Base-by-base conservation (phyloP, 1,140 invertebrate species). In the Drosophila santomea region DNA sequence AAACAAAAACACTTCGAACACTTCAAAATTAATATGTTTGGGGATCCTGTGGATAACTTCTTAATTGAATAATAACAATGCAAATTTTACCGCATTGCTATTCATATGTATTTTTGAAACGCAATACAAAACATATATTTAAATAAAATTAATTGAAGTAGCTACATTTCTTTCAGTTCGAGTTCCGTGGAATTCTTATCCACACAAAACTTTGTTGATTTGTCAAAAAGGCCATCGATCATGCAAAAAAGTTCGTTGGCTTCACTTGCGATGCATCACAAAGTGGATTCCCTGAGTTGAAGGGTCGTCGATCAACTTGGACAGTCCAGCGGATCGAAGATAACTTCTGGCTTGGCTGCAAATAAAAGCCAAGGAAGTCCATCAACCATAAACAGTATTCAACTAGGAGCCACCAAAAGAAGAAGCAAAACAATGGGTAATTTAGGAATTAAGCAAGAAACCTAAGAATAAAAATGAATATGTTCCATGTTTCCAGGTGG, bases 251-350 rank as follows among this genome's bases (percentile, higher is more conserved):
- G 60, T 39, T 39, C 0, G 25, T 28, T 66, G 23, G 15, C 14
- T 69, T 47, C 28, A 15, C 44, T 36, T 15, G 23, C 71, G 45
- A 74, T 74, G n/a, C 23, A 74, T 74, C 72, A 74, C 39, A 20
- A 17, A 50, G 32, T 52, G 20, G 32, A 44, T 48, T 68, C 41
- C 38, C 12, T 28, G 15, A 8, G 11, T 10, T 47, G 72, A 74
- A 43, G 38, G 35, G 38, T 74, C 72, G 35, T 74, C 72, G 72
- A 74, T 74, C 72, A 74, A 63, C 0, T 50, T 32, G 44, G 38
- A 51, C 38, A 43, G 3, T 25, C 44, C 41, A 43, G 20, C 43
- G 17, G 35, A 25, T 60, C 36, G 17, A 12, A 11, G 72, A 74
- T 74, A 74, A 56, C 36, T 8, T 23, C 12, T 23, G 23, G 32